These are phyloP conservation scores for Hypomecis atomaria DNA, from an alignment of 2,888 invertebrate genomes.

Conservation along the genomic window DNA sequence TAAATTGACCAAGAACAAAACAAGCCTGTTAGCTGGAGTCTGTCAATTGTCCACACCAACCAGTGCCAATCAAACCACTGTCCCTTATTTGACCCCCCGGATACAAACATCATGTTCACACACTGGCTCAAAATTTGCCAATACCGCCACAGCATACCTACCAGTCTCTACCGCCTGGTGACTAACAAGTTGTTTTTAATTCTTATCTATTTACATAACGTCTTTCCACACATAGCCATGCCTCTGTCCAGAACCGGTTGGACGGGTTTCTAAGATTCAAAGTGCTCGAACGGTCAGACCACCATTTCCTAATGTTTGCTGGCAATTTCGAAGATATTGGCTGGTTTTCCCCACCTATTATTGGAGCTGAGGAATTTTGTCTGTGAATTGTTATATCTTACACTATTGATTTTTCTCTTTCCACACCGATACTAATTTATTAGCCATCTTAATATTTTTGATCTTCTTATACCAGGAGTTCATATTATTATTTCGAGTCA, in stretches of 20 bases:
- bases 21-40: too few species aligned
- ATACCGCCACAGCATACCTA: not conserved
- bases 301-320: conserved; percentile 16
- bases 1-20: too few species aligned
- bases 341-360: conserved; percentile 6
- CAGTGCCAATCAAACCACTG: too few species aligned
- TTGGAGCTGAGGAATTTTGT: not conserved
- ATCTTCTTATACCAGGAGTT: too few species aligned
- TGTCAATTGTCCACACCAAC: too few species aligned
- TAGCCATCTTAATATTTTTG: too few species aligned
- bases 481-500: too few species aligned
- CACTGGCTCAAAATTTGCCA: not conserved
- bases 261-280: conserved; percentile 7
- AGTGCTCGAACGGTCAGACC: conserved; percentile 8
- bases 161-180: conserved; percentile 1
- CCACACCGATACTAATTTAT: not conserved
- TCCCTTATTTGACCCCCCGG: too few species aligned
- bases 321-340: conserved; percentile 9
- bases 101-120: not conserved
- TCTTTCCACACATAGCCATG: conserved; percentile 19
- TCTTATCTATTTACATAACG: conserved; percentile 17
- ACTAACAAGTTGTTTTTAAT: conserved; percentile 10
- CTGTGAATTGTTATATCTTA: not conserved
- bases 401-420: not conserved
- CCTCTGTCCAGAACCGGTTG: conserved; percentile 12